These are phyloP conservation scores for Orussus abietinus DNA, from an alignment of 1,140 invertebrate genomes.

Conservation along the genomic window DNA sequence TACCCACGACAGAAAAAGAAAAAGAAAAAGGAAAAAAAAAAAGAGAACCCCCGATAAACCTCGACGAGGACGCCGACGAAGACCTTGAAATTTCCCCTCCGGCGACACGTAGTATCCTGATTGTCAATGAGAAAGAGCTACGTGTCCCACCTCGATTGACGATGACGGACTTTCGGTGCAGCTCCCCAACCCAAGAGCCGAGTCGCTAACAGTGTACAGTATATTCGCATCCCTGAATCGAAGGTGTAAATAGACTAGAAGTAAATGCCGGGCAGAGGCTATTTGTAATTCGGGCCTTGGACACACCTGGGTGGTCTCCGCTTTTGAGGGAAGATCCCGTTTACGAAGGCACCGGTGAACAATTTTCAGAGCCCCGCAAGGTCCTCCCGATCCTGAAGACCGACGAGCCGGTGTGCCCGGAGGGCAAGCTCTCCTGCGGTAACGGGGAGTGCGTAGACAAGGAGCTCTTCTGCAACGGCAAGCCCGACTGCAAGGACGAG, in stretches of 20 bases:
- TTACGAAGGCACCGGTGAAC: conserved; percentile 11
- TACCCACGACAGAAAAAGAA: conserved; percentile 26
- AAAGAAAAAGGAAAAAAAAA: too few species aligned
- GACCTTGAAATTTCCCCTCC: too few species aligned
- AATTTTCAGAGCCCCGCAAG: conserved; percentile 77
- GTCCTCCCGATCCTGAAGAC: conserved; percentile 84
- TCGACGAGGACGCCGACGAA: too few species aligned
- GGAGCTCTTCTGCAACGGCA: conserved; percentile 89
- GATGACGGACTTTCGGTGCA: too few species aligned
- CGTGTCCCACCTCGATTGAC: too few species aligned
- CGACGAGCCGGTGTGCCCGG: conserved; percentile 84
- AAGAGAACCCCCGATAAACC: too few species aligned
- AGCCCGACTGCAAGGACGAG: conserved; percentile 87
- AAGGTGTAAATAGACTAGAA: conserved; percentile 13
- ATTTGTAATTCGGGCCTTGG: conserved; percentile 25
- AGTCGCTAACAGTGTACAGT: too few species aligned
- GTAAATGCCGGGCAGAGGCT: conserved; percentile 16
- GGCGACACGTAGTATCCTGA: too few species aligned
- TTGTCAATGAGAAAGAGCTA: too few species aligned
- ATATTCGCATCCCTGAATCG: too few species aligned
- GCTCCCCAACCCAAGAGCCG: too few species aligned
- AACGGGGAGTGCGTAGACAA: conserved; percentile 87
- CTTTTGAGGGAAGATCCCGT: conserved; percentile 13
- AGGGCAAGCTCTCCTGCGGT: conserved; percentile 83
- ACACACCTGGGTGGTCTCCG: conserved; percentile 11